Percentiles rank a stretch among this genome's conserved stretches.
phyloP scores from a whole-genome alignment of 2,113 vertebrate species.

The Limanda limanda region DNA sequence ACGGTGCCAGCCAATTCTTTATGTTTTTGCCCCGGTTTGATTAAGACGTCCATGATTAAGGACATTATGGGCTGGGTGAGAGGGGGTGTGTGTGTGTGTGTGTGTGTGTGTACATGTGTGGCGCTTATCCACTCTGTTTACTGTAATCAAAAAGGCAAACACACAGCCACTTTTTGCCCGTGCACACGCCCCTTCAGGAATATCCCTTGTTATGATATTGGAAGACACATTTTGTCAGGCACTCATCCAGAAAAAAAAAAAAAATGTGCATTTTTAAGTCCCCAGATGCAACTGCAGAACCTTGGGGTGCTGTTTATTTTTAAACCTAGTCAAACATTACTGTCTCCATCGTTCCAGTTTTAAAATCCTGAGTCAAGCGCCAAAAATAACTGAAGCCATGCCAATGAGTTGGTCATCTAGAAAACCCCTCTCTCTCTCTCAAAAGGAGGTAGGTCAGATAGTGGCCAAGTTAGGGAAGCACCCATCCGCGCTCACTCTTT shows the following conservation, averaged over 20 bases:
- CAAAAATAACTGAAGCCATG: too few relatives aligned
- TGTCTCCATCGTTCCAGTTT: too few relatives aligned
- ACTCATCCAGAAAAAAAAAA: too few relatives aligned
- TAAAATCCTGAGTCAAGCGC: too few relatives aligned
- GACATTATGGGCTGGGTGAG: conserved; percentile 77
- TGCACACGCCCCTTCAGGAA: neutral
- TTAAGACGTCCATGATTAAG: conserved; percentile 86
- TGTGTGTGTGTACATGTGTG: neutral
- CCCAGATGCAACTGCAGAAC: too few relatives aligned
- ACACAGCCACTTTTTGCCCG: conserved; percentile 15
- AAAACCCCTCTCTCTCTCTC: too few relatives aligned
- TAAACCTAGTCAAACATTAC: too few relatives aligned
- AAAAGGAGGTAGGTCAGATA: neutral
- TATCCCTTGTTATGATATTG: neutral
- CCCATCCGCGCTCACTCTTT: neutral
- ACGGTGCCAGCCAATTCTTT: conserved; percentile 78
- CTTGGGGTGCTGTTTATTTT: too few relatives aligned
- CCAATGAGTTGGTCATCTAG: too few relatives aligned
- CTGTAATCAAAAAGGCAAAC: conserved; percentile 50
- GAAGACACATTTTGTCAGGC: neutral
- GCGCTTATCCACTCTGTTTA: conserved; percentile 60
- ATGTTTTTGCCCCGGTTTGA: conserved; percentile 80
- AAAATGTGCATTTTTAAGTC: too few relatives aligned
- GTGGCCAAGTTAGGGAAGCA: neutral
- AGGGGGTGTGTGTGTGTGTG: conserved; percentile 40